Evolutionary conservation across 2,113 vertebrate genomes (phyloP), one percentile per base, ranked within the genome.

Genomic region (Chelonoidis abingdonii): DNA sequence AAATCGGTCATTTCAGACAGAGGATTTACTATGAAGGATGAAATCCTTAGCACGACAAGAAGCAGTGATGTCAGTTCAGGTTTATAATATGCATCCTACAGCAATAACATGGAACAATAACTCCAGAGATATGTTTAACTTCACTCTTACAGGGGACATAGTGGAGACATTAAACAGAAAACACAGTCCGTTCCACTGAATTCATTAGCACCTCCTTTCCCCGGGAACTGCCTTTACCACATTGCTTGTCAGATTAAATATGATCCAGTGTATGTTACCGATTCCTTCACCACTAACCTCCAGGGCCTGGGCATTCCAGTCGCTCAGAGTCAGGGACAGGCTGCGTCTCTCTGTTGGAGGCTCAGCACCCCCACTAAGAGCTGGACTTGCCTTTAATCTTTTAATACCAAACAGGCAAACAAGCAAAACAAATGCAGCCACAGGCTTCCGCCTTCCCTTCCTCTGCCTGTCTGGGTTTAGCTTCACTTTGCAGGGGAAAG

Each of bases 51-150:
- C 47, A 83, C 94, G 93, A 57, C 41, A 3, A 87, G 56, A 56
- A 41, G 56, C 87, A 10, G 59, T 0, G 25, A 49, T 88, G 11
- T 24, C 22, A 54, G 90, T 93, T 93, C 89, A 86, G 88, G 44
- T 95, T 83, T 94, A 89, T 90, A 92, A 84, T 84, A 62, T 76
- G 57, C 89, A 89, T 89, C 83, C 86, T 47, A 13, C 84, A 83
- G 47, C 35, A 65, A 6, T 79, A 75, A 19, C 50, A n/a, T 80
- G 93, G 54, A 85, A 16, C 24, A n/a, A 87, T 88, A 86, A 86
- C 83, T 84, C 35, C 38, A 5, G 69, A 80, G 3, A 10, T 0
- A 0, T 84, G 93, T 84, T 78, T 94, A 47, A 50, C 52, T 76
- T 81, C 87, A 10, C 56, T 31, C 44, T 19, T 7, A 4, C 11